phyloP scores from a whole-genome alignment of 2,888 invertebrate genomes.

The Stenchaetothrips biformis region DNA sequence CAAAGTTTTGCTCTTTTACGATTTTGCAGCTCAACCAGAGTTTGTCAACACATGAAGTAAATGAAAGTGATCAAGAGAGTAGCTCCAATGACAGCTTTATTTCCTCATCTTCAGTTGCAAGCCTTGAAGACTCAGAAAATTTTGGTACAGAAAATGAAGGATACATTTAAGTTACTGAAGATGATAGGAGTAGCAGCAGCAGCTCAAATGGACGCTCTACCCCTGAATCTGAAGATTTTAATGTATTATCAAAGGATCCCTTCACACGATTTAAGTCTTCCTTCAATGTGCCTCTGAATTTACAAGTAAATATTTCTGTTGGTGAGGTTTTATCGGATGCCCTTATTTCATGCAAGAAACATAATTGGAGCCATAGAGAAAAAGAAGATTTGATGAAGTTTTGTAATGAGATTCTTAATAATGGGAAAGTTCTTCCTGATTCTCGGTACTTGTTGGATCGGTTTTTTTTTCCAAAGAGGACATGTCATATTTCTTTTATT shows the following conservation, averaged over 20 bases:
- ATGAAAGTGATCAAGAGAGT: too few species aligned
- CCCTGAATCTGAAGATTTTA: too few species aligned
- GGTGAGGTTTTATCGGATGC: neutral
- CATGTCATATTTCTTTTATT: neutral
- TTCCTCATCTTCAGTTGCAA: too few species aligned
- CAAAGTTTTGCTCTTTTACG: too few species aligned
- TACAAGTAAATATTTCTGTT: neutral
- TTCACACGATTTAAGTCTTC: too few species aligned
- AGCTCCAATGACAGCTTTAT: too few species aligned
- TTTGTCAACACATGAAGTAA: too few species aligned
- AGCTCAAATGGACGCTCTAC: too few species aligned
- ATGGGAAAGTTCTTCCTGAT: neutral
- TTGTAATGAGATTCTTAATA: neutral
- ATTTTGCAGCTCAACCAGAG: too few species aligned
- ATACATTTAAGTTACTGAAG: neutral
- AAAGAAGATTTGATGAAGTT: neutral
- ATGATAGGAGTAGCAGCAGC: neutral
- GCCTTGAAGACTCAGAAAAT: neutral
- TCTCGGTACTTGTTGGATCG: neutral
- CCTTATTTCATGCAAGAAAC: neutral
- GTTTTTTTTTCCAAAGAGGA: neutral
- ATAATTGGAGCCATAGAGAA: slow-evolving; percentile 3
- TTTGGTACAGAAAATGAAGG: too few species aligned
- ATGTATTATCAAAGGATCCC: too few species aligned
- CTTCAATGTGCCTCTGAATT: neutral